phyloP scores from a whole-genome alignment of 2,888 invertebrate species.

The Thecocarcelia acutangulata region DNA sequence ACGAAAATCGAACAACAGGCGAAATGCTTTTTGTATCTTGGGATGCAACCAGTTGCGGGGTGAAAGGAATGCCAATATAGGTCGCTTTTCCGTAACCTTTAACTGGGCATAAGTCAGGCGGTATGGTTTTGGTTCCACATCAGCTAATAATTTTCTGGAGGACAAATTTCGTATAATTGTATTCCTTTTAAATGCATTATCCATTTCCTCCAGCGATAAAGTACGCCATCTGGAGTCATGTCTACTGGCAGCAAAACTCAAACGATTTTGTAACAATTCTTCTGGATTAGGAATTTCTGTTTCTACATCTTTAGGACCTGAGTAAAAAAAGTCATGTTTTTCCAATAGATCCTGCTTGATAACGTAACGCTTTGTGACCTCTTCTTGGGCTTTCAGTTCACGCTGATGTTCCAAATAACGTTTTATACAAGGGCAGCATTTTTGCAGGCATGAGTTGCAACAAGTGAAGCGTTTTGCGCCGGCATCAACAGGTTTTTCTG shows the following conservation, averaged over 20 bases:
- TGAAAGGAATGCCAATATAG: slow-evolving; percentile 38
- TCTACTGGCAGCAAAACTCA: not conserved
- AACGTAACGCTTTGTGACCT: slow-evolving; percentile 66
- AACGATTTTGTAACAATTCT: not conserved
- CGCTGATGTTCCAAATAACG: not conserved
- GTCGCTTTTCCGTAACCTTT: slow-evolving; percentile 17
- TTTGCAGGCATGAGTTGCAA: not conserved
- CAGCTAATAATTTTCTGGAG: slow-evolving; percentile 30
- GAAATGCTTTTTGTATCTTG: slow-evolving; percentile 71
- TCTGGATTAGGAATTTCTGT: not conserved
- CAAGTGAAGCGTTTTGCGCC: not conserved
- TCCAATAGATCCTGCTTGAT: slow-evolving; percentile 83
- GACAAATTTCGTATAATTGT: slow-evolving; percentile 66
- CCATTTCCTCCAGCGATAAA: slow-evolving; percentile 63
- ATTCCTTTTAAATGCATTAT: not conserved
- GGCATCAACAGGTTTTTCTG: slow-evolving; percentile 11
- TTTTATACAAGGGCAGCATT: slow-evolving; percentile 32
- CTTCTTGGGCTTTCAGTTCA: not conserved
- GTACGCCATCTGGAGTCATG: slow-evolving; percentile 36
- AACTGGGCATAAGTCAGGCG: slow-evolving; percentile 30
- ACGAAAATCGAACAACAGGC: slow-evolving; percentile 74
- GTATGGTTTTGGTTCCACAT: not conserved
- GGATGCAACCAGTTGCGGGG: slow-evolving; percentile 67
- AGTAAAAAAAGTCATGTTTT: slow-evolving; percentile 87
- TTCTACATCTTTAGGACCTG: slow-evolving; percentile 71